Percentiles rank a stretch among this genome's conserved stretches.
phyloP scores from a whole-genome alignment of 2,113 vertebrate genomes.

The Erinaceus europaeus region DNA sequence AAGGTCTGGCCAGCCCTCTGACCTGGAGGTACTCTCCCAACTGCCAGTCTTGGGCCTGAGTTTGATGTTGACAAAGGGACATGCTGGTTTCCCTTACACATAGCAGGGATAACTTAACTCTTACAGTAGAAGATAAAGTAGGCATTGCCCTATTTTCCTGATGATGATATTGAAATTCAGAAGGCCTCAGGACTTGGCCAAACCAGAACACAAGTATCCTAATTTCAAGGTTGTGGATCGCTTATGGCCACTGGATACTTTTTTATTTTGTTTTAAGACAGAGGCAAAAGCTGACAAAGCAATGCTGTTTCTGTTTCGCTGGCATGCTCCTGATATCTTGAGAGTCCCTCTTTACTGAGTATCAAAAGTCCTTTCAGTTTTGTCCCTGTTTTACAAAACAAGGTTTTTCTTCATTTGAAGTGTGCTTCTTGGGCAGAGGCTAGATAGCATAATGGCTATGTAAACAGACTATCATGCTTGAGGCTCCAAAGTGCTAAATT shows the following conservation, averaged over 20 bases:
- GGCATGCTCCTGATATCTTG: not conserved
- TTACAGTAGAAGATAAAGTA: not conserved
- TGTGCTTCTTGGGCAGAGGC: too few species aligned
- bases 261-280: too few species aligned
- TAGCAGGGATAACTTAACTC: not conserved
- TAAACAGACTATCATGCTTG: too few species aligned
- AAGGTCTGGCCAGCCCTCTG: not conserved
- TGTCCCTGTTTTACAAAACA: not conserved
- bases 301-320: not conserved
- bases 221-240: too few species aligned
- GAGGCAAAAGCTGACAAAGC: too few species aligned
- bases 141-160: not conserved
- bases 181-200: not conserved
- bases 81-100: not conserved
- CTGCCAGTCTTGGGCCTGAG: not conserved
- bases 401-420: conserved; percentile 1
- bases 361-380: not conserved
- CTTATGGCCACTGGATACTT: too few species aligned
- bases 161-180: not conserved
- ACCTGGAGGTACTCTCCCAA: not conserved
- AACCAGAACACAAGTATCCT: not conserved
- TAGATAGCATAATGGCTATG: too few species aligned
- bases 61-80: not conserved
- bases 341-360: not conserved
- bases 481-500: too few species aligned